Base-by-base conservation (phyloP, 2,797 vertebrate genomes). In the Molossus alvarezi region DNA sequence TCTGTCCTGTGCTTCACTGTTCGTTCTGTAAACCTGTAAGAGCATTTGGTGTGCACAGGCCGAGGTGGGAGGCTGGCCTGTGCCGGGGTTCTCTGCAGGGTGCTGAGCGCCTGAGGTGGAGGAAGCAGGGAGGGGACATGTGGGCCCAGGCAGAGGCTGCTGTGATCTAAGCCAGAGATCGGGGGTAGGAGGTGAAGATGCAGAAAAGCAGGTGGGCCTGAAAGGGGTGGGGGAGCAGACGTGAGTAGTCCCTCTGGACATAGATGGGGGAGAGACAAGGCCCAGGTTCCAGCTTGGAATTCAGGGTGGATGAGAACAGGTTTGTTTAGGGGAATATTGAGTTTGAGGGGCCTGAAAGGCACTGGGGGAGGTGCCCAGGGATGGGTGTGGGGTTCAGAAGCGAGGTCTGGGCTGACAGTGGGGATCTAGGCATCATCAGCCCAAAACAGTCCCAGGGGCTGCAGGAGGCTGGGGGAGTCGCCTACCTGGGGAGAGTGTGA, bases 321-420 rank as follows among this genome's bases (percentile, higher is more conserved):
- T 45, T 27, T 84, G 18, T 37, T 51, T 27, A 45, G 73, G 69
- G 60, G 27, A 55, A 12, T 6, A 10, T 20, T 55, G 90, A 67
- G 37, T 65, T 60, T n/a, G 69, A n/a, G 11, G 25, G 67, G 25
- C 20, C 48, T 20, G 5, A 29, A 45, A 48, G 71, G 23, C 7
- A 3, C 57, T 62, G 15, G 48, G 48, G 58, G 48, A 60, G 77
- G 33, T n/a, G 17, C 9, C 17, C 37, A 5, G 29, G 41, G 20
- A 5, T 51, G 25, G 37, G 76, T 13, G 65, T 72, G 75, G 21
- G 90, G 33, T n/a, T 90, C 71, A 53, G 76, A 57, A 75, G 71
- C 9, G 76, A 95, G 48, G 7, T 48, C 71, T 81, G 27, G 27
- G 65, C 72, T 88, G 67, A 80, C 87, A n/a, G 45, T 27, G 48